Percentiles rank a stretch among this genome's conserved stretches.
Conservation (phyloP, 2,888 invertebrate species). For the Thera britannica region DNA sequence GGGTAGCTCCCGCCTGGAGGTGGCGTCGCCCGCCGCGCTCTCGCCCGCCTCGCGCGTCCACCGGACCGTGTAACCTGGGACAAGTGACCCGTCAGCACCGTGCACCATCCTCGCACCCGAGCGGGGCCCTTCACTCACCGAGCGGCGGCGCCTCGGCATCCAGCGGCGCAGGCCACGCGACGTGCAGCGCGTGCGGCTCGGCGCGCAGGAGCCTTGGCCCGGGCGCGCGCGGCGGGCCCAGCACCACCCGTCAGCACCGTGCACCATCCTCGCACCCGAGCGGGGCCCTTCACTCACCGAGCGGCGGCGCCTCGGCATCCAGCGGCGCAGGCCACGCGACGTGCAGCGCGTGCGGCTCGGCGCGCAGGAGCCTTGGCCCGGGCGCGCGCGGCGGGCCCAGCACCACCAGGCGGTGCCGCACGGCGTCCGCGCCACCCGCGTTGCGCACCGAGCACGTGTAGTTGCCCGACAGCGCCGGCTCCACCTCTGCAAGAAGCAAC, state of each 20-base stretch:
- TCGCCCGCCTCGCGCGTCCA: conserved; percentile 63
- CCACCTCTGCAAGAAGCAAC: conserved; percentile 77
- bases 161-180: conserved; percentile 85
- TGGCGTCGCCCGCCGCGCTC: neutral
- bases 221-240: conserved; percentile 79
- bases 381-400: conserved; percentile 80
- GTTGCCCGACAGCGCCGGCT: conserved; percentile 86
- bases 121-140: no score
- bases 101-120: no score
- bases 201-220: conserved; percentile 86
- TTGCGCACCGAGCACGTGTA: conserved; percentile 91
- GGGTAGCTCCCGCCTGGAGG: conserved; percentile 51
- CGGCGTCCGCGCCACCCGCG: conserved; percentile 90
- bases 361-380: conserved; percentile 85
- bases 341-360: conserved; percentile 79
- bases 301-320: conserved; percentile 47
- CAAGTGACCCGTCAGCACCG: neutral
- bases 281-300: no score
- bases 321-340: conserved; percentile 85
- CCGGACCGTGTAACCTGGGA: conserved; percentile 61
- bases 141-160: conserved; percentile 48
- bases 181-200: conserved; percentile 76
- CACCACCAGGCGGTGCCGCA: conserved; percentile 77
- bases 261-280: no score
- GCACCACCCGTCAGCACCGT: conserved; percentile 55